These are phyloP conservation scores for Tetraneura akinire DNA, from an alignment of 1,140 invertebrate species.

Conservation along the genomic window DNA sequence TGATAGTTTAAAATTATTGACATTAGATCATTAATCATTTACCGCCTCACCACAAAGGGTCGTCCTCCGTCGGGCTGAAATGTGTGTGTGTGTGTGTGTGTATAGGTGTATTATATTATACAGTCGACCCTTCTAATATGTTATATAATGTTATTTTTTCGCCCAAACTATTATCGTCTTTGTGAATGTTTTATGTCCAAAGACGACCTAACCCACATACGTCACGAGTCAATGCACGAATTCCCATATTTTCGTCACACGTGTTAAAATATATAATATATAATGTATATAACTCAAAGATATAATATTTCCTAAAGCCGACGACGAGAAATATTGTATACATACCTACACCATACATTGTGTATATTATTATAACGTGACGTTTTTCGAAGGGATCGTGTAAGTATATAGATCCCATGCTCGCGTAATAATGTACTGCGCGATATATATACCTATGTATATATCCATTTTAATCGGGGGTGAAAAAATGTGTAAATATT, in stretches of 20 bases:
- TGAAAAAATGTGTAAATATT: too few species aligned
- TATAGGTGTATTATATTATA: neutral
- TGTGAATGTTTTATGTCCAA: slow-evolving; percentile 1
- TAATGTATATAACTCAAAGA: neutral
- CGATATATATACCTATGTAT: too few species aligned
- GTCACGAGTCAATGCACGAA: neutral
- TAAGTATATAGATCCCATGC: too few species aligned
- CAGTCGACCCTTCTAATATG: slow-evolving; percentile 10
- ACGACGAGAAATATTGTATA: neutral
- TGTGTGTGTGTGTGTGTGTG: too few species aligned
- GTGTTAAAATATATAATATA: too few species aligned
- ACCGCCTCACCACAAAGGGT: neutral
- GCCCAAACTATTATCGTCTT: neutral
- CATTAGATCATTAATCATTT: slow-evolving; percentile 27
- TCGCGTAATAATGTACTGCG: too few species aligned
- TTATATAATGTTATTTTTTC: slow-evolving; percentile 6
- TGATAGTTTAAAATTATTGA: neutral
- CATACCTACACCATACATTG: neutral
- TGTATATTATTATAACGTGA: slow-evolving; percentile 9
- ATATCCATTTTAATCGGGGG: too few species aligned
- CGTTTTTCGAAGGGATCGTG: too few species aligned
- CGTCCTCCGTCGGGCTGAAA: too few species aligned
- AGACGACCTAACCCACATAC: neutral
- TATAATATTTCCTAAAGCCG: neutral
- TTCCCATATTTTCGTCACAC: neutral